phyloP scores from a whole-genome alignment of 2,113 vertebrate genomes.

The Neogobius melanostomus region DNA sequence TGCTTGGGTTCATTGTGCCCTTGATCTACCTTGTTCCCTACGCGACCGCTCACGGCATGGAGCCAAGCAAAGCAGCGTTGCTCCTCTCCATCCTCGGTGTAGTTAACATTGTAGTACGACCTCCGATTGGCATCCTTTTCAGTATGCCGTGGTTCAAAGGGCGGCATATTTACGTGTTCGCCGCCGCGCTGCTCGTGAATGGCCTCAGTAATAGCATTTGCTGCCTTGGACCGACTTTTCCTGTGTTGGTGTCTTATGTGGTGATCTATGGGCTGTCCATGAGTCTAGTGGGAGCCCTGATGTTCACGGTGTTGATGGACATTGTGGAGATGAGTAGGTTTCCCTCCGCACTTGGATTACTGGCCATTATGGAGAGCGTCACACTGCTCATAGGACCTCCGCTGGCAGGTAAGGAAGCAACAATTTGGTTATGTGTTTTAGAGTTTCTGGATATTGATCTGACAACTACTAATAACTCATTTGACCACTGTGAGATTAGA shows the following conservation, averaged over 20 bases:
- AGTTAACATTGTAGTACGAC: conserved; percentile 88
- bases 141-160: conserved; percentile 75
- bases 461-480: too few species aligned
- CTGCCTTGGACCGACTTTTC: conserved; percentile 73
- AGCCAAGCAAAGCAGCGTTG: conserved; percentile 79
- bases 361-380: conserved; percentile 86
- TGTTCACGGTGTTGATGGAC: conserved; percentile 94
- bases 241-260: conserved; percentile 80
- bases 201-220: conserved; percentile 91
- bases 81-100: conserved; percentile 86
- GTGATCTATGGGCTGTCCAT: conserved; percentile 84
- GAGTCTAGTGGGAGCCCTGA: conserved; percentile 84
- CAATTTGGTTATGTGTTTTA: too few species aligned
- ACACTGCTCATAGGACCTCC: conserved; percentile 87
- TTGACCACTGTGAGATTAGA: too few species aligned
- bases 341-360: conserved; percentile 88
- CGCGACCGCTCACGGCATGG: conserved; percentile 76
- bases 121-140: conserved; percentile 79
- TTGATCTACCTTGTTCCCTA: conserved; percentile 89
- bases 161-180: conserved; percentile 83
- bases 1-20: conserved; percentile 86
- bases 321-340: conserved; percentile 88
- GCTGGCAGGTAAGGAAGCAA: conserved; percentile 78
- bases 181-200: conserved; percentile 75
- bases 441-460: too few species aligned